Evolutionary conservation across 2,113 vertebrate genomes (phyloP), one percentile per base, ranked within the genome.

Genomic region (Laticauda laticaudata): DNA sequence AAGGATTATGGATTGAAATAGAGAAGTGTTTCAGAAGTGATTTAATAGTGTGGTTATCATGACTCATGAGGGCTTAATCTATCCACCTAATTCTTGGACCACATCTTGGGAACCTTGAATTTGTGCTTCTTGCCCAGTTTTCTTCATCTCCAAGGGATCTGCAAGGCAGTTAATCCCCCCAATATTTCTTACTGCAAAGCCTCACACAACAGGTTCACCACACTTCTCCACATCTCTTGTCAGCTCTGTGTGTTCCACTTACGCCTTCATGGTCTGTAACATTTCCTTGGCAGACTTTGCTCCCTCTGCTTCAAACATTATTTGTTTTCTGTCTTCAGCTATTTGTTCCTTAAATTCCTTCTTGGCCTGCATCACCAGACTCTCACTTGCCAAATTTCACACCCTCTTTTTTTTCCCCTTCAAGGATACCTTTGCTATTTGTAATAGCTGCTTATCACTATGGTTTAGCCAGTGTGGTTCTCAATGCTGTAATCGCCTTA

Each of bases 241-340:
- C 87, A 89, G 53, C 64, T 85, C 21, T 39, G 59, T 26, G 29
- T 34, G 92, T 57, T 61, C 75, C 43, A 39, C 75, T 90, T 53
- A 53, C 55, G 43, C 92, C 92, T 93, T 90, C 88, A 86, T 75
- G 92, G 39, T 93, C 88, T 29, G 26, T 57, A 90, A 86, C 39
- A n/a, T 61, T 90, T 93, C 64, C 88, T 93, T 93, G 92, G 92
- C 92, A 93, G 88, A 29, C 55, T 56, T n/a, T 2, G 1, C 54
- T 24, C 23, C 21, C 54, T 90, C 56, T 3, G 91, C 91, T 87
- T 45, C 43, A 85, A 56, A n/a, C 87, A 34, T 55, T 86, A 15
- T 59, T 93, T 90, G 92, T 86, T 86, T 90, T 86, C 69, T 34
- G 88, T 90, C 92, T 93, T 57, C 29, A 23, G 88, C 53, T 89